Evolutionary conservation across 2,113 vertebrate genomes (phyloP).

Genomic region (Oryzias curvinotus): DNA sequence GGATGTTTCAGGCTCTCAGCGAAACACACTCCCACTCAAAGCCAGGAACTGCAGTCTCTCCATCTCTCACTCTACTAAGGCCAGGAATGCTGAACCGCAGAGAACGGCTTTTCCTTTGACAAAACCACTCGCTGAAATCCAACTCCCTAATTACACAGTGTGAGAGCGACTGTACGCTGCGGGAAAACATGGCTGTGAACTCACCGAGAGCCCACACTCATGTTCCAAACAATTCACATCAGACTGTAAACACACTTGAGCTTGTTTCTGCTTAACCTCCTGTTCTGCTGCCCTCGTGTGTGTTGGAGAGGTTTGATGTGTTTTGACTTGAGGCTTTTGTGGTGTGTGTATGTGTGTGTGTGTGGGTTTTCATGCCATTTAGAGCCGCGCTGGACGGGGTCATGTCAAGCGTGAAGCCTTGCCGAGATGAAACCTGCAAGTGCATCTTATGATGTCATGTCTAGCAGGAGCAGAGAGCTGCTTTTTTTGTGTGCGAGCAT

Average conservation of each 20-base stretch:
- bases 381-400: slow-evolving; percentile 33
- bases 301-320: slow-evolving; percentile 57
- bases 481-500: neutral
- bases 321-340: slow-evolving; percentile 66
- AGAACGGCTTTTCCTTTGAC: slow-evolving; percentile 59
- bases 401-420: slow-evolving; percentile 41
- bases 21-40: slow-evolving; percentile 41
- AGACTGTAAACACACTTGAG: slow-evolving; percentile 53
- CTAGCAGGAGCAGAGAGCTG: slow-evolving; percentile 22
- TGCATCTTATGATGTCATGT: slow-evolving; percentile 52
- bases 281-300: slow-evolving; percentile 26
- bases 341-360: slow-evolving; percentile 40
- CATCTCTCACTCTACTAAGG: slow-evolving; percentile 38
- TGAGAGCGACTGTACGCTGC: slow-evolving; percentile 33
- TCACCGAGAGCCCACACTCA: slow-evolving; percentile 23
- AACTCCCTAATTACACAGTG: slow-evolving; percentile 50
- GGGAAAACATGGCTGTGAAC: slow-evolving; percentile 37
- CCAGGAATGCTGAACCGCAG: slow-evolving; percentile 43
- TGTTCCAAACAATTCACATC: slow-evolving; percentile 52
- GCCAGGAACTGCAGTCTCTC: slow-evolving; percentile 21
- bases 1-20: slow-evolving; percentile 58
- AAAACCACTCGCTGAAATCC: slow-evolving; percentile 61
- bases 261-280: slow-evolving; percentile 52
- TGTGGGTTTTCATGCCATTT: slow-evolving; percentile 40
- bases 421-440: slow-evolving; percentile 41